Conservation (phyloP, 2,888 invertebrate genomes). For the Punctoribates punctum region DNA sequence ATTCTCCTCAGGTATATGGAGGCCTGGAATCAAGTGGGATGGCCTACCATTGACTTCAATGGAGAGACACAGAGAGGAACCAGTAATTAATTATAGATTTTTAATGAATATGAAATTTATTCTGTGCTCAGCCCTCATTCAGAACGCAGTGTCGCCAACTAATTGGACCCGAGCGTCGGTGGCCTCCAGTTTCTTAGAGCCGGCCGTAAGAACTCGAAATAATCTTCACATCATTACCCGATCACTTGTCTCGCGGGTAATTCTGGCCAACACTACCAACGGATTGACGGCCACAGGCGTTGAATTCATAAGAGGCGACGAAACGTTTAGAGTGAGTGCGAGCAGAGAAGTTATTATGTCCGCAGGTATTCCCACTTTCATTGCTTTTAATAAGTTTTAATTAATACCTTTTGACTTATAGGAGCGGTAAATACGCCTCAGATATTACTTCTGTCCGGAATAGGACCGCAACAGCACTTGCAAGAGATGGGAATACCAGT, state of each 20-base stretch:
- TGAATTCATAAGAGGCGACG: not conserved
- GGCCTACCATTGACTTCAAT: conserved; percentile 41
- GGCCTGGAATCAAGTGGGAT: conserved; percentile 24
- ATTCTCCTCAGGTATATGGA: conserved; percentile 35
- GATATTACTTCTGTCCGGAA: conserved; percentile 36
- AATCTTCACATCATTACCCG: conserved; percentile 33
- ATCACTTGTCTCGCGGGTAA: conserved; percentile 3
- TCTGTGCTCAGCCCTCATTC: conserved; percentile 19
- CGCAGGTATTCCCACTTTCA: not conserved
- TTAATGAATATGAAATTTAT: not conserved
- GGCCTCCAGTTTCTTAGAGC: conserved; percentile 17
- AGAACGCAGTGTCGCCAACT: conserved; percentile 6
- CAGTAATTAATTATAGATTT: conserved; percentile 22
- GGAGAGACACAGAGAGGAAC: conserved; percentile 41
- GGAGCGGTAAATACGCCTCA: conserved; percentile 37
- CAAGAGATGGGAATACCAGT: conserved; percentile 43
- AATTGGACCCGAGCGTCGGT: conserved; percentile 38
- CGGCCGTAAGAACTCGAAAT: not conserved
- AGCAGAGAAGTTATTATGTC: conserved; percentile 33
- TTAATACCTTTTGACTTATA: not conserved
- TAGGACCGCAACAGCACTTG: conserved; percentile 33
- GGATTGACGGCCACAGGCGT: conserved; percentile 30
- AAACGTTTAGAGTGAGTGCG: conserved; percentile 21
- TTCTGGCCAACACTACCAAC: conserved; percentile 23
- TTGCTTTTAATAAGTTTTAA: not conserved